phyloP scores from a whole-genome alignment of 2,113 vertebrate species.

The Romanogobio albipinnatus region DNA sequence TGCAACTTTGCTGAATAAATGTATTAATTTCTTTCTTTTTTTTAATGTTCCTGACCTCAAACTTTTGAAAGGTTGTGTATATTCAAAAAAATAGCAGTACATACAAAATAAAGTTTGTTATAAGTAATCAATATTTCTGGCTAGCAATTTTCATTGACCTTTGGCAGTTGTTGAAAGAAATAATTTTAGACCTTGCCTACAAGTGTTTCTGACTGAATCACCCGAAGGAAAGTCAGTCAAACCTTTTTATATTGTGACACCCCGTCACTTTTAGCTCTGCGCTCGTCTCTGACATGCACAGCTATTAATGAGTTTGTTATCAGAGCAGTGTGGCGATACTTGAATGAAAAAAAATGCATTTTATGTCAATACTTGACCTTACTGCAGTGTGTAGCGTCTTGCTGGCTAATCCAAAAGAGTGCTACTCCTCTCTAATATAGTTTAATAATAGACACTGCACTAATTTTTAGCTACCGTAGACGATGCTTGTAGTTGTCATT shows the following conservation, averaged over 20 bases:
- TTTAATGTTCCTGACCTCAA: background rate
- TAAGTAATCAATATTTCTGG: background rate
- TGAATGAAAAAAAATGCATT: conserved; percentile 70
- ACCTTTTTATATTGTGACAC: conserved; percentile 23
- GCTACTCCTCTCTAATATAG: conserved; percentile 67
- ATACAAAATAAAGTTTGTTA: background rate
- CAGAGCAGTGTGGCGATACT: conserved; percentile 61
- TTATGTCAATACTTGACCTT: conserved; percentile 76
- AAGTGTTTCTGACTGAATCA: conserved; percentile 50
- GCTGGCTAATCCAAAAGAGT: conserved; percentile 68
- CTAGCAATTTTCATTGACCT: background rate
- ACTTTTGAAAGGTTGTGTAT: conserved; percentile 15
- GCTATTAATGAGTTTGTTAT: conserved; percentile 48
- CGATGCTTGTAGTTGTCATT: conserved; percentile 34
- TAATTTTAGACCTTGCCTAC: conserved; percentile 39
- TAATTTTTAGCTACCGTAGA: conserved; percentile 66
- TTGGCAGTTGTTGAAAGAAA: background rate
- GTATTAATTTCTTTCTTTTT: background rate
- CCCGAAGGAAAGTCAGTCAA: conserved; percentile 40
- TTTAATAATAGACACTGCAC: conserved; percentile 72
- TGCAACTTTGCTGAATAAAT: background rate
- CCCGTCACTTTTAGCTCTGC: conserved; percentile 33
- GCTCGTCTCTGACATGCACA: conserved; percentile 48
- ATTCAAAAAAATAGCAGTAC: background rate
- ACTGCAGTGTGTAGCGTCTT: conserved; percentile 69